Conservation (phyloP, 2,113 vertebrate species). For the Hippocampus comes region DNA sequence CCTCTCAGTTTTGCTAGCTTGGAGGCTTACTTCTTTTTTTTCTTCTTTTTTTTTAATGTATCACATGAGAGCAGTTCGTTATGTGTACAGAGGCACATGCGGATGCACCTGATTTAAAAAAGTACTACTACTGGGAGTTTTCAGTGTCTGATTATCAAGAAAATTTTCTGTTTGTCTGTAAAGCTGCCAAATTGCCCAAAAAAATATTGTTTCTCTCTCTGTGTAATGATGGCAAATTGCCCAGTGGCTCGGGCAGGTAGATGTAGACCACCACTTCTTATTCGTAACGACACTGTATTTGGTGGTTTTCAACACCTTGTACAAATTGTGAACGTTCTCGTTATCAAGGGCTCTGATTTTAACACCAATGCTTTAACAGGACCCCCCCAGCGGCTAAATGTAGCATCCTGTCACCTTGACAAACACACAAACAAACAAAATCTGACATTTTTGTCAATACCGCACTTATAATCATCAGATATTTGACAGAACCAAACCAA, state of each 20-base stretch:
- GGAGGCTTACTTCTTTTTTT: not conserved
- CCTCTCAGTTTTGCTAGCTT: not conserved
- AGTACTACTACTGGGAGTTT: not conserved
- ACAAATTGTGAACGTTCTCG: slow-evolving; percentile 12
- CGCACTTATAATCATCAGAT: not conserved
- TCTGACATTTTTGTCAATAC: not conserved
- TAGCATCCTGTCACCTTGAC: slow-evolving; percentile 28
- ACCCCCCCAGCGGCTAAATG: slow-evolving; percentile 47
- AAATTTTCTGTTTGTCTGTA: not conserved
- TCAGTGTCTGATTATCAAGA: not conserved
- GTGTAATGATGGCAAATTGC: not conserved
- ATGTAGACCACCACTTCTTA: not conserved
- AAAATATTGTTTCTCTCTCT: not conserved
- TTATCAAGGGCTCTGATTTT: slow-evolving; percentile 48
- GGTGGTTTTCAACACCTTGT: not conserved
- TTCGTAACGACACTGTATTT: not conserved
- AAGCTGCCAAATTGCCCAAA: not conserved
- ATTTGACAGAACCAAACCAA: not conserved
- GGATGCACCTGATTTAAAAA: not conserved
- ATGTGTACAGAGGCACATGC: not conserved
- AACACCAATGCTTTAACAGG: slow-evolving; percentile 23
- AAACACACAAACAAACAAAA: not conserved
- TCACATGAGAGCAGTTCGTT: not conserved
- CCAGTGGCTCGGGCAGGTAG: not conserved
- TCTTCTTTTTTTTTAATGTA: not conserved